Evolutionary conservation across 1,140 invertebrate genomes (phyloP), one percentile per base, ranked within the genome.

Genomic region (Rhagoletis zephyria): DNA sequence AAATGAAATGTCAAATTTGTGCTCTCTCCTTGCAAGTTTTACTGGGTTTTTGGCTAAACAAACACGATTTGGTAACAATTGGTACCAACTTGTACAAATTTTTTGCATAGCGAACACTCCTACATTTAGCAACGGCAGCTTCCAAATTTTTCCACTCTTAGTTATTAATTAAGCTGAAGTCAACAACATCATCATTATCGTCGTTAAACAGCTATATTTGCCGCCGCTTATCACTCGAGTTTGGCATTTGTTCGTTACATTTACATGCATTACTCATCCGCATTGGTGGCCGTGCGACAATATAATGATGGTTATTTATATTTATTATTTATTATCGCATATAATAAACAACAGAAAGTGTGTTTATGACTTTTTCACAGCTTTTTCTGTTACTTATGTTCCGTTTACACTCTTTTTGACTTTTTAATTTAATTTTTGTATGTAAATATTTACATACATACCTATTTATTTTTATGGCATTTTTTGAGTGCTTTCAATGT

Each of bases 311-410:
- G 14, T 81, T 56, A 10, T 81, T 81, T 56, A 81, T 81, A 45
- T 56, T 30, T 51, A 56, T 81, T 14, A 81, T 56, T 56, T 56
- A 56, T 16, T 30, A 81, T 9, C 48, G 45, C 48, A 56, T 16
- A 56, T 42, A 59, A 81, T 81, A 16, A 59, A n/a, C 74, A 56
- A 4, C 74, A 19, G 16, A 81, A 81, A 81, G 14, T 81, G 45
- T 56, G 74, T 81, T 81, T 81, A 81, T 74, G 67, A 74, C 67
- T 74, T 74, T 74, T 74, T 74, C 45, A 74, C 40, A 16, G 14
- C 67, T 16, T 30, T 74, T 74, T 30, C 64, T 40, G 40, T 67
- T 67, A 67, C 40, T 42, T 67, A 67, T 30, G 64, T 14, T 7
- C 3, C n/a, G 48, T 30, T 74, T 74, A 40, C 16, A 14, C 12